Conservation (phyloP, 2,113 vertebrate species). For the Tragelaphus scriptus region DNA sequence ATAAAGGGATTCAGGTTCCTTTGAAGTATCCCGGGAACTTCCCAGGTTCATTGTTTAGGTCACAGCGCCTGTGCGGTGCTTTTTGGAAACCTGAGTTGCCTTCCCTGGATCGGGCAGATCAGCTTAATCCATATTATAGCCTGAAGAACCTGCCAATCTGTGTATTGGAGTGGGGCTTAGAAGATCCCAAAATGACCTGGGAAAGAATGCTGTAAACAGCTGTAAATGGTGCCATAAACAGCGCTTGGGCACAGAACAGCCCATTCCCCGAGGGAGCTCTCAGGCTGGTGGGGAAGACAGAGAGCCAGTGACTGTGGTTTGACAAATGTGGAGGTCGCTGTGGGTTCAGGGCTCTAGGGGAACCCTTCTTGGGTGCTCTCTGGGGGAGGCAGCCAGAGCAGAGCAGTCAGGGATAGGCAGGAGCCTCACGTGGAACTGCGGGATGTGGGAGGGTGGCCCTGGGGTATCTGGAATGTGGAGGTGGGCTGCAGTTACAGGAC, state of each 20-base stretch:
- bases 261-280: not conserved
- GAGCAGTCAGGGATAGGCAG: not conserved
- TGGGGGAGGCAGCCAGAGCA: not conserved
- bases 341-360: not conserved
- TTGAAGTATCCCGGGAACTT: not conserved
- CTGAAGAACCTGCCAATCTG: not conserved
- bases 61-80: not conserved
- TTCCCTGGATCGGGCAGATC: conserved; percentile 5
- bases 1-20: not conserved
- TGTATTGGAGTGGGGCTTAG: not conserved
- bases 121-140: not conserved
- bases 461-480: not conserved
- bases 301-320: not conserved
- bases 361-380: not conserved
- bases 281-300: not conserved
- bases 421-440: not conserved
- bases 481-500: not conserved
- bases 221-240: not conserved
- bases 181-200: not conserved
- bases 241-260: not conserved
- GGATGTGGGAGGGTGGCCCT: too few relatives aligned
- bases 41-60: not conserved
- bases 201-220: not conserved
- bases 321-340: not conserved
- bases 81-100: conserved; percentile 15